These are phyloP conservation scores for Rhabdornis inornatus DNA, from an alignment of 2,113 vertebrate species.

Conservation along the genomic window DNA sequence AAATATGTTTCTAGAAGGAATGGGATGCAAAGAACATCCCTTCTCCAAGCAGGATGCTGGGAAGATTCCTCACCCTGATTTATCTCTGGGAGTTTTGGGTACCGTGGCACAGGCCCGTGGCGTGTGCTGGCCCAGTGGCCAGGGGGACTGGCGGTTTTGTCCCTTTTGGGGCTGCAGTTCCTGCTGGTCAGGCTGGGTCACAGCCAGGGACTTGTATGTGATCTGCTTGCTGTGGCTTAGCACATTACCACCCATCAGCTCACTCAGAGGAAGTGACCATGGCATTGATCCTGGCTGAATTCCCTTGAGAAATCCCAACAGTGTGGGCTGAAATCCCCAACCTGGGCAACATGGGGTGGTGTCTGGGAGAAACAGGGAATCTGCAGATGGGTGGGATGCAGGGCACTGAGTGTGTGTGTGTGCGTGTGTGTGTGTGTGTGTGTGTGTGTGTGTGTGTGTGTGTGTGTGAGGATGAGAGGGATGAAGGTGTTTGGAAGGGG, in stretches of 20 bases:
- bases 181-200: neutral
- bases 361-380: fast-evolving
- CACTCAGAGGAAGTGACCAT: neutral
- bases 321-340: neutral
- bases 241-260: neutral
- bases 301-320: neutral
- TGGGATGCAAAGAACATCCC: neutral
- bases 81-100: neutral
- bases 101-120: fast-evolving
- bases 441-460: too few species aligned
- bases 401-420: neutral
- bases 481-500: neutral
- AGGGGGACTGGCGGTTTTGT: fast-evolving
- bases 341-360: neutral
- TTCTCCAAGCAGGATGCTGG: fast-evolving
- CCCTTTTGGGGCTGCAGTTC: neutral
- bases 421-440: too few species aligned
- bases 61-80: neutral
- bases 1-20: slow-evolving; percentile 24
- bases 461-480: neutral
- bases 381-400: neutral
- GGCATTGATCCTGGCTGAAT: neutral
- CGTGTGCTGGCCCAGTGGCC: fast-evolving
- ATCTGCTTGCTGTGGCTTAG: neutral
- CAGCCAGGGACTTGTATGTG: neutral